These are phyloP conservation scores for Galaxea fascicularis DNA, from an alignment of 92 coral and sea anemone genomes.

Conservation along the genomic window DNA sequence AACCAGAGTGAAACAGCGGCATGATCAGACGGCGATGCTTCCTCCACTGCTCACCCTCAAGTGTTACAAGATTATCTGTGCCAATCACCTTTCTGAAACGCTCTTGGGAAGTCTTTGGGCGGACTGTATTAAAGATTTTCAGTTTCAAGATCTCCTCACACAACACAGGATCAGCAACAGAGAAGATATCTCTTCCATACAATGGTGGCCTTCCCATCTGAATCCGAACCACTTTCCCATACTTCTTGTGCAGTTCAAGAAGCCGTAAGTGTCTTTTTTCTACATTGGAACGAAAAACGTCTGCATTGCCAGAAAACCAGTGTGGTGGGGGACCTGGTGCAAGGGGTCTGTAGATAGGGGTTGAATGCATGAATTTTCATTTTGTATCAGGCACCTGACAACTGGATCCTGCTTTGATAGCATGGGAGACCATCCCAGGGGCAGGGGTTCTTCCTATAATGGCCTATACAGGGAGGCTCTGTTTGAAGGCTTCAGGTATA, in stretches of 20 bases:
- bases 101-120: constrained; percentile 3
- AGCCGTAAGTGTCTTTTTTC: constrained; percentile 23
- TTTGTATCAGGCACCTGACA: too few relatives aligned
- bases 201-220: constrained; percentile 47
- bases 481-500: too few relatives aligned
- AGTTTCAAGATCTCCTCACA: constrained; percentile 44
- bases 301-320: constrained; percentile 45
- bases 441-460: too few relatives aligned
- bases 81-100: constrained; percentile 29
- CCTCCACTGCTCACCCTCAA: constrained; percentile 45
- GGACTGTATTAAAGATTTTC: constrained; percentile 13
- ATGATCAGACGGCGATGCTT: constrained; percentile 30
- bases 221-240: constrained; percentile 41
- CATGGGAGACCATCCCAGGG: too few relatives aligned
- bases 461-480: too few relatives aligned
- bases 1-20: constrained; percentile 55
- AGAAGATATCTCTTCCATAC: constrained; percentile 25
- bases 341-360: not conserved
- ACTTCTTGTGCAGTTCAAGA: constrained; percentile 43
- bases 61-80: not conserved
- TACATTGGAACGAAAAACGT: constrained; percentile 12
- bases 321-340: constrained; percentile 48
- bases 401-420: too few relatives aligned
- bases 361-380: not conserved
- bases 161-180: constrained; percentile 39